Evolutionary conservation across 2,888 invertebrate genomes (phyloP).

Genomic region (Apocheima hispidaria): DNA sequence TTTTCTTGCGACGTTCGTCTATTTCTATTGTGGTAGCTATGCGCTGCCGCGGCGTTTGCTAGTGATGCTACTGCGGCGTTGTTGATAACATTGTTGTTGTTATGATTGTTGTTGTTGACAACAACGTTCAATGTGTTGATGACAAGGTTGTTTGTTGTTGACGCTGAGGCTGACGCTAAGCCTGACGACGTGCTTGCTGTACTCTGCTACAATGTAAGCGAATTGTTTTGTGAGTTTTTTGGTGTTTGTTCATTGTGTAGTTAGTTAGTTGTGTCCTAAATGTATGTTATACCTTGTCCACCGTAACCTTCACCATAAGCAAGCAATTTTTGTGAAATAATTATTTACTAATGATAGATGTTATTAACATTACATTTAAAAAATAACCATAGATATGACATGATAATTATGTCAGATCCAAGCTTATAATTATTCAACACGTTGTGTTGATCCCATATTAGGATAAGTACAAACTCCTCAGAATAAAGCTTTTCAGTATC

Average conservation of each 20-base stretch:
- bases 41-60: constrained; percentile 82
- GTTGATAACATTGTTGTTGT: constrained; percentile 84
- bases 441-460: too few species aligned
- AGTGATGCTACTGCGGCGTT: constrained; percentile 82
- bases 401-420: too few species aligned
- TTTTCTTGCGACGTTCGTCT: constrained; percentile 81
- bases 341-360: constrained; percentile 20
- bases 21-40: constrained; percentile 81
- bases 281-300: constrained; percentile 16
- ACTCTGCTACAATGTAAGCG: constrained; percentile 70
- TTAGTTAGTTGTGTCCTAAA: constrained; percentile 25
- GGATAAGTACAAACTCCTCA: too few species aligned
- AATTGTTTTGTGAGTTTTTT: constrained; percentile 44
- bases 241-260: constrained; percentile 18
- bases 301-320: constrained; percentile 35
- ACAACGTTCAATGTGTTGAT: constrained; percentile 84
- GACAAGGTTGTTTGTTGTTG: constrained; percentile 83
- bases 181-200: constrained; percentile 79
- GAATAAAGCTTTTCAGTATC: too few species aligned
- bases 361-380: constrained; percentile 12
- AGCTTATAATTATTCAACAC: too few species aligned
- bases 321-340: constrained; percentile 22
- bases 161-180: constrained; percentile 66
- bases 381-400: not conserved
- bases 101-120: constrained; percentile 84